Base-by-base conservation (phyloP, 2,797 vertebrate genomes). In the Melopsittacus undulatus region DNA sequence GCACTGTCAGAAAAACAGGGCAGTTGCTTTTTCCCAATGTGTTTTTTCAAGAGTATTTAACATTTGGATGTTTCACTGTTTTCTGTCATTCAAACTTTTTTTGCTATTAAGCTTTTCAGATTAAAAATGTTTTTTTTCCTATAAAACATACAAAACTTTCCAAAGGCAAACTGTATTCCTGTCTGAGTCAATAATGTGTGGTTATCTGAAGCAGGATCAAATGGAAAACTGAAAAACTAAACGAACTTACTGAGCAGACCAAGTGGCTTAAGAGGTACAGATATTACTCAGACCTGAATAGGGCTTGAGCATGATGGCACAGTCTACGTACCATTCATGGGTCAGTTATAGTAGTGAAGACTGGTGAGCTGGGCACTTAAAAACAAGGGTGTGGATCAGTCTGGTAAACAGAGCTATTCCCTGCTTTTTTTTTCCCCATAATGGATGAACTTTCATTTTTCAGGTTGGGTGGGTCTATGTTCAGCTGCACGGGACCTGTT, bases 21-120 rank as follows among this genome's bases (percentile, higher is more conserved):
- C 57, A 64, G 43, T 62, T 78, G 7, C 6, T 76, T 86, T 57
- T 94, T 64, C 61, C 70, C 52, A 46, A 1, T 85, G 93, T 57
- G 90, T 20, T 92, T 96, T 95, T 81, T 40, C 52, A 80, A 76
- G 52, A 63, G 29, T 57, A 43, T 72, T 93, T 94, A 88, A 70
- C 51, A 81, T 86, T 69, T 82, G 19, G 46, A 32, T 89, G 95
- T 92, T 96, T 94, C 78, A 87, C 59, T 81, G 79, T 13, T 86
- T 92, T 92, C 88, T 87, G 24, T 32, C 54, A 56, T 54, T 87
- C 19, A 69, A 74, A 52, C 3, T 13, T 54, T 43, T 92, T 92
- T 79, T 88, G 30, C 83, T 83, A 68, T 57, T 94, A 62, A 80
- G 57, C 32, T 75, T 91, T 88, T 83, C 30, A 81, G 51, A 83